These are phyloP conservation scores for Lithobates sylvaticus DNA, from an alignment of 2,797 vertebrate genomes.

Conservation along the genomic window DNA sequence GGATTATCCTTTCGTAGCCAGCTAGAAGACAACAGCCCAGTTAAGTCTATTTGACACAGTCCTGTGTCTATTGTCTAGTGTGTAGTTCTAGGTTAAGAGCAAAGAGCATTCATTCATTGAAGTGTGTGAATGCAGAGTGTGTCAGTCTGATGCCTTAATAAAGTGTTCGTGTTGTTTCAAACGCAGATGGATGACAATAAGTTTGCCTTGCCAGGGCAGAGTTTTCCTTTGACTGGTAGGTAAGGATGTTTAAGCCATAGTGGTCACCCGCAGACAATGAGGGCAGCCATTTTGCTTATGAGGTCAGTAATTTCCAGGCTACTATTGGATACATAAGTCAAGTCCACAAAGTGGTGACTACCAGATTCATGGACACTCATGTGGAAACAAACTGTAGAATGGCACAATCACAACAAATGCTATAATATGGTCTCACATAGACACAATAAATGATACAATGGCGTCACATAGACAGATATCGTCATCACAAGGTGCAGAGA, in stretches of 20 bases:
- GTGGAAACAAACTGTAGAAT: too few relatives aligned
- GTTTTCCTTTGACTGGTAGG: background rate
- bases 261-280: background rate
- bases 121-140: conserved; percentile 20
- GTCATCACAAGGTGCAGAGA: too few relatives aligned
- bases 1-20: conserved; percentile 66
- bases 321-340: too few relatives aligned
- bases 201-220: background rate
- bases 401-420: too few relatives aligned
- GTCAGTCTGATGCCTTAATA: background rate
- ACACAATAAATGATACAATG: too few relatives aligned
- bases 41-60: conserved; percentile 59
- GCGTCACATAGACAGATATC: too few relatives aligned
- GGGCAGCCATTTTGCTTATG: background rate
- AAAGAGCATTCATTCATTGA: conserved; percentile 9
- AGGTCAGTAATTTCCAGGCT: too few relatives aligned
- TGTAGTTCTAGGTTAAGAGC: conserved; percentile 54
- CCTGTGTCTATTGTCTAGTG: conserved; percentile 36
- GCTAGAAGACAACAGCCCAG: conserved; percentile 35
- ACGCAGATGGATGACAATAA: background rate
- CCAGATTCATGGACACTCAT: too few relatives aligned
- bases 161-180: background rate
- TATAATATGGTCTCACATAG: too few relatives aligned
- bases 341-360: too few relatives aligned
- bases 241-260: background rate